Conservation (phyloP, 2,888 invertebrate species). For the Tyria jacobaeae region DNA sequence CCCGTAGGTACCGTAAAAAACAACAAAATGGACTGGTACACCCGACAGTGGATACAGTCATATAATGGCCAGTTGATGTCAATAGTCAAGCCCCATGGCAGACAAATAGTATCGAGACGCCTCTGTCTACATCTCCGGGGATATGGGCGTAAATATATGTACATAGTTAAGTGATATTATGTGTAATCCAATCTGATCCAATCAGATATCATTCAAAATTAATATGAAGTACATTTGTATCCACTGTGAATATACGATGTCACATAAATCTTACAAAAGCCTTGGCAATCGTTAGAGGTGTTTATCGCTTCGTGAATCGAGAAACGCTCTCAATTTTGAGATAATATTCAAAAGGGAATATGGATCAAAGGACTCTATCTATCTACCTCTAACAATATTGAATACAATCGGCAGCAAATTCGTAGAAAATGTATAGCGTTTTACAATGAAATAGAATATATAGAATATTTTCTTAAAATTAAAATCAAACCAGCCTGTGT, state of each 20-base stretch:
- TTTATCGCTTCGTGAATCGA: slow-evolving; percentile 4
- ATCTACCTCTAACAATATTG: slow-evolving; percentile 1
- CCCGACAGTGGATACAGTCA: too few relatives aligned
- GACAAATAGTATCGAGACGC: too few relatives aligned
- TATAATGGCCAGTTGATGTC: too few relatives aligned
- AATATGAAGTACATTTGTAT: background rate
- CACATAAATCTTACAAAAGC: slow-evolving; percentile 2
- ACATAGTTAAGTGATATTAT: too few relatives aligned
- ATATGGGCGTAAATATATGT: too few relatives aligned
- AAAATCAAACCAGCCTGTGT: too few relatives aligned
- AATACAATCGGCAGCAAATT: slow-evolving; percentile 12
- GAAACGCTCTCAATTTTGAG: background rate
- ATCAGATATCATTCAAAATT: background rate
- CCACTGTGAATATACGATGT: background rate
- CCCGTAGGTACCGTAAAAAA: too few relatives aligned
- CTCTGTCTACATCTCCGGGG: too few relatives aligned
- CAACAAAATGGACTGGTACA: too few relatives aligned
- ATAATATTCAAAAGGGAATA: slow-evolving; percentile 12
- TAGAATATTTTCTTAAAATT: too few relatives aligned
- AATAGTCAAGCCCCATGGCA: too few relatives aligned
- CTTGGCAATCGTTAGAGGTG: slow-evolving; percentile 2
- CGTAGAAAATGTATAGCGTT: slow-evolving; percentile 10
- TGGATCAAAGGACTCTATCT: slow-evolving; percentile 19
- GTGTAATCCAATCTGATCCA: background rate
- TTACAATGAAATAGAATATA: too few relatives aligned